Evolutionary conservation across 2,797 vertebrate genomes (phyloP), one percentile per base, ranked within the genome.

Genomic region (Cirrhinus molitorella): DNA sequence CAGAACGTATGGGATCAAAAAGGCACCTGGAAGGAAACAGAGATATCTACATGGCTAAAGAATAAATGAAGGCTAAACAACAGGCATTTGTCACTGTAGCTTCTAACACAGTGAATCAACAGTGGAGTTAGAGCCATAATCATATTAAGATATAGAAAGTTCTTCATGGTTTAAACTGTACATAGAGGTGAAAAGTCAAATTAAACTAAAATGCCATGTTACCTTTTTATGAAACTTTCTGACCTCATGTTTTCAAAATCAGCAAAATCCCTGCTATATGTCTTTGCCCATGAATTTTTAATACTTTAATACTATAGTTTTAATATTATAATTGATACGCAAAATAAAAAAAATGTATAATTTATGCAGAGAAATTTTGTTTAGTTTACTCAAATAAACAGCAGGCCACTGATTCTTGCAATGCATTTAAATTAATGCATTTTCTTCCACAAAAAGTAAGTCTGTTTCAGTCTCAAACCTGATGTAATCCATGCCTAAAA

Each of bases 1-100:
- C 72, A 98, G 95, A 65, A 96, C 95, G 87, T 99, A 99, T 0
- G 98, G 98, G 91, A 99, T 99, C 93, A 99, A 94, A 92, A 99
- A 99, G 92, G 98, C 98, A 92, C 98, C 98, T 98, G 92, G 19
- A 90, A 12, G 83, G 71, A 68, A 17, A 83, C 72, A 19, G 12
- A 45, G 14, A 37, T 51, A 10, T n/a, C 5, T 65, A 5, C 25
- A 14, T 21, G 43, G 25, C 59, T n/a, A 45, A 76, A 45, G 53
- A 67, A 51, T 37, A 53, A 66, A 66, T 65, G 3, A 65, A 31
- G 34, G 43, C 11, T 78, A 11, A 65, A 78, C 16, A 63, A 31
- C 12, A 47, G 17, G 11, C 1, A n/a, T 73, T 34, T 45, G 2
- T 61, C 4, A 59, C 14, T 70, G 66, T 25, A 59, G 17, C 49